Conservation (phyloP, 2,888 invertebrate genomes). For the Anarsia innoxiella region DNA sequence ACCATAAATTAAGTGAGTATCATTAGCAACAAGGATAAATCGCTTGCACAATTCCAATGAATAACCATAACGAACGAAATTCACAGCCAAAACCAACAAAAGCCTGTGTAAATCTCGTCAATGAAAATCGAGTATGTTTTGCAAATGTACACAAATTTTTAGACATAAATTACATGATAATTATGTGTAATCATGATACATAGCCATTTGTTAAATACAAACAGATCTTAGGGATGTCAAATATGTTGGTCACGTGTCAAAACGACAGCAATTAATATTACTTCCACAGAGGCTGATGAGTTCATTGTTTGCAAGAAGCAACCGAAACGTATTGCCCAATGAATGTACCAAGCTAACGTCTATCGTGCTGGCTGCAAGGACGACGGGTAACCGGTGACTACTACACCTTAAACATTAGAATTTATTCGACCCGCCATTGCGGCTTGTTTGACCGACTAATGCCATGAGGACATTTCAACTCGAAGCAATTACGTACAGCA, state of each 20-base stretch:
- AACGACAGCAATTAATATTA: conserved; percentile 51
- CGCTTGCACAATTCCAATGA: not conserved
- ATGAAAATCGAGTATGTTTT: too few relatives aligned
- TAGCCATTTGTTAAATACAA: conserved; percentile 14
- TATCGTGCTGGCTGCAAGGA: conserved; percentile 47
- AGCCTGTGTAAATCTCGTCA: too few relatives aligned
- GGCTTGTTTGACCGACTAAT: too few relatives aligned
- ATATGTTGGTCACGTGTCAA: conserved; percentile 25
- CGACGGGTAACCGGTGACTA: conserved; percentile 33
- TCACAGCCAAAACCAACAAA: too few relatives aligned
- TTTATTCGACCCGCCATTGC: conserved; percentile 18
- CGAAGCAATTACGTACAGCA: too few relatives aligned
- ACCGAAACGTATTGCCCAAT: conserved; percentile 57
- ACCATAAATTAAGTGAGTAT: too few relatives aligned
- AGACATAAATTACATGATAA: too few relatives aligned
- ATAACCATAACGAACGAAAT: too few relatives aligned
- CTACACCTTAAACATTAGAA: conserved; percentile 24
- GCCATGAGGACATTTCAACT: too few relatives aligned
- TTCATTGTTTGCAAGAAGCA: conserved; percentile 63
- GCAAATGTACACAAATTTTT: too few relatives aligned
- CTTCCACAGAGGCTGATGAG: conserved; percentile 52
- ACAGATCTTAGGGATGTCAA: conserved; percentile 21
- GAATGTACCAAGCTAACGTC: conserved; percentile 34
- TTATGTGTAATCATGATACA: not conserved
- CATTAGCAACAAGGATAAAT: too few relatives aligned